Percentiles rank a stretch among this genome's conserved stretches.
These are phyloP conservation scores for Rhingia campestris DNA, from an alignment of 2,888 invertebrate species.

Conservation along the genomic window DNA sequence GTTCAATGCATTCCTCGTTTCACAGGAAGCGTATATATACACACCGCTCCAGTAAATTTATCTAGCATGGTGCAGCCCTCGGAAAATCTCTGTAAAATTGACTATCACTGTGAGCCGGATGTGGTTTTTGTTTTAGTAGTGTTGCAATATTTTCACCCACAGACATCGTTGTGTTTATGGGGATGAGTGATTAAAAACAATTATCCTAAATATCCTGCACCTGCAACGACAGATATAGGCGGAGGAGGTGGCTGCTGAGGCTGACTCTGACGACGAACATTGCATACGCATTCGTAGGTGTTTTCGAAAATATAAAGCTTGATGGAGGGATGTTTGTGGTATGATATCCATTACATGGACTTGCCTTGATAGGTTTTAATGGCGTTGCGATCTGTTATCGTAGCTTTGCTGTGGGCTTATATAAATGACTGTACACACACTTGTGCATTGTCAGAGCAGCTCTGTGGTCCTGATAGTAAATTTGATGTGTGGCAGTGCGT, in stretches of 20 bases:
- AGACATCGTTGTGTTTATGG: background rate
- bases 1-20: conserved; percentile 3
- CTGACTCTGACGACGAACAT: no score
- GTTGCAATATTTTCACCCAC: background rate
- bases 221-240: background rate
- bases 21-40: background rate
- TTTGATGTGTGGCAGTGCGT: conserved; percentile 20
- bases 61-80: background rate
- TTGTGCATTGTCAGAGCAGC: background rate
- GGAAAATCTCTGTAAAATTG: conserved; percentile 33
- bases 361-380: conserved; percentile 1
- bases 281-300: conserved; percentile 16
- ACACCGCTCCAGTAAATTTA: background rate
- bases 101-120: background rate
- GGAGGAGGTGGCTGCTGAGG: no score
- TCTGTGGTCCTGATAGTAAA: background rate
- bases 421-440: conserved; percentile 8
- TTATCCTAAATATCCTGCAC: conserved; percentile 44
- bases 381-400: conserved; percentile 34
- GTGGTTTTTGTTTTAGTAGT: background rate
- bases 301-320: conserved; percentile 38
- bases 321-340: conserved; percentile 8
- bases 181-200: conserved; percentile 45
- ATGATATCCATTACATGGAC: conserved; percentile 20
- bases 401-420: conserved; percentile 1